phyloP scores from a whole-genome alignment of 2,888 invertebrate genomes.

The Limenitis camilla region DNA sequence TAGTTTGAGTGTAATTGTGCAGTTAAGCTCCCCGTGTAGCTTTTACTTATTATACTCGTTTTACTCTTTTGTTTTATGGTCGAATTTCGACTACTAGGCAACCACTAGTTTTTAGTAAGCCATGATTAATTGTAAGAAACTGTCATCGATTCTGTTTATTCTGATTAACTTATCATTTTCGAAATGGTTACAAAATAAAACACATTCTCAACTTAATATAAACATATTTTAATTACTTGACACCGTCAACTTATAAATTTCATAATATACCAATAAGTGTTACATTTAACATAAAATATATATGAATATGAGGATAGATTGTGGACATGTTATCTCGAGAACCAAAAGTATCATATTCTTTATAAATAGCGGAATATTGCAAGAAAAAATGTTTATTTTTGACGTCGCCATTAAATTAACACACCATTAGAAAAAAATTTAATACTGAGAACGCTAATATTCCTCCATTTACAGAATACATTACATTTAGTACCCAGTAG shows the following conservation, averaged over 20 bases:
- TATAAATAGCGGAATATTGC: slow-evolving; percentile 21
- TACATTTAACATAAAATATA: slow-evolving; percentile 26
- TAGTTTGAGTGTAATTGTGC: too few species aligned
- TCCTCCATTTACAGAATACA: slow-evolving; percentile 23
- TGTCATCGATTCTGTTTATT: too few species aligned
- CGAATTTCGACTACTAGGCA: too few species aligned
- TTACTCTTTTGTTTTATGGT: too few species aligned
- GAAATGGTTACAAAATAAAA: slow-evolving; percentile 40
- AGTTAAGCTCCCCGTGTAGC: too few species aligned
- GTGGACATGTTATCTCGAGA: slow-evolving; percentile 16
- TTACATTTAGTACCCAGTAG: slow-evolving; percentile 54
- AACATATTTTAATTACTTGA: slow-evolving; percentile 70
- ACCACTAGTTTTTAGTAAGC: too few species aligned
- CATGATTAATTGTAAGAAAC: too few species aligned
- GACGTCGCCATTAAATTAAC: too few species aligned
- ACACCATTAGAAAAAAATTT: background rate
- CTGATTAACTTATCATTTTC: too few species aligned
- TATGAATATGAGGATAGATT: slow-evolving; percentile 20
- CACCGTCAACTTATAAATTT: slow-evolving; percentile 63
- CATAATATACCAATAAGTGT: slow-evolving; percentile 44
- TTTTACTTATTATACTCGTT: too few species aligned
- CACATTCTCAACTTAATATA: slow-evolving; percentile 43
- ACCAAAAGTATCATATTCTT: slow-evolving; percentile 15
- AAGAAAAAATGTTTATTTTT: too few species aligned
- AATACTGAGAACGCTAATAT: slow-evolving; percentile 9